Evolutionary conservation across 2,797 vertebrate genomes (phyloP).

Genomic region (Dallia pectoralis): DNA sequence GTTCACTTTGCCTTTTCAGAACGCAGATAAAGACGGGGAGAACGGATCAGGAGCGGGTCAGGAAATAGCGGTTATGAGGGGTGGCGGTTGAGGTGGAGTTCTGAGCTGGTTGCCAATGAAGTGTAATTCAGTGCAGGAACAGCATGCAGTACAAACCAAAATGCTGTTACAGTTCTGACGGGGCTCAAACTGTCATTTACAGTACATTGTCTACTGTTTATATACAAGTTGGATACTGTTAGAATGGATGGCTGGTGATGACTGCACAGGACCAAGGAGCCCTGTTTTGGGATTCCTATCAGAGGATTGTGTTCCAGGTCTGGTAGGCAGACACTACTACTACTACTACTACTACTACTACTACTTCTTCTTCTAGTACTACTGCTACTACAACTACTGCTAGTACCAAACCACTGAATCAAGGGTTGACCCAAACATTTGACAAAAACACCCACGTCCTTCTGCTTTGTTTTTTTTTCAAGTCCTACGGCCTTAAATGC

Average conservation of each 20-base stretch:
- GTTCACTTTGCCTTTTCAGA: not conserved
- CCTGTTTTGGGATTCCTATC: constrained; percentile 59
- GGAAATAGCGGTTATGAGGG: not conserved
- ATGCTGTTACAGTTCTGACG: constrained; percentile 23
- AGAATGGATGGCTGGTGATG: constrained; percentile 35
- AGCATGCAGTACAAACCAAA: constrained; percentile 21
- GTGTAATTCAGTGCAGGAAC: constrained; percentile 8
- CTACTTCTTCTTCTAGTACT: not conserved
- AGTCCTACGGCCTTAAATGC: constrained; percentile 7
- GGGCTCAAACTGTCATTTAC: not conserved
- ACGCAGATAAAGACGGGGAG: not conserved
- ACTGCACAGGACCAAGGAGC: constrained; percentile 73
- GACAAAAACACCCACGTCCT: constrained; percentile 3
- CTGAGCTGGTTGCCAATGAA: not conserved
- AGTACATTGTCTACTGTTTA: constrained; percentile 14
- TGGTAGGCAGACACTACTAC: constrained; percentile 21
- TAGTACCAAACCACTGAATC: constrained; percentile 56
- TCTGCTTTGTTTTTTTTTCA: constrained; percentile 3
- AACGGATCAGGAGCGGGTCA: not conserved
- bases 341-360: constrained; percentile 10
- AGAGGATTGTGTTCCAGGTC: constrained; percentile 29
- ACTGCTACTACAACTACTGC: constrained; percentile 50
- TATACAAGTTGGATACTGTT: constrained; percentile 44
- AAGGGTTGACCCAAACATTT: constrained; percentile 22
- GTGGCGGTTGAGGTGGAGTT: not conserved